Base-by-base conservation (phyloP, 2,797 vertebrate genomes). In the Semaprochilodus insignis region DNA sequence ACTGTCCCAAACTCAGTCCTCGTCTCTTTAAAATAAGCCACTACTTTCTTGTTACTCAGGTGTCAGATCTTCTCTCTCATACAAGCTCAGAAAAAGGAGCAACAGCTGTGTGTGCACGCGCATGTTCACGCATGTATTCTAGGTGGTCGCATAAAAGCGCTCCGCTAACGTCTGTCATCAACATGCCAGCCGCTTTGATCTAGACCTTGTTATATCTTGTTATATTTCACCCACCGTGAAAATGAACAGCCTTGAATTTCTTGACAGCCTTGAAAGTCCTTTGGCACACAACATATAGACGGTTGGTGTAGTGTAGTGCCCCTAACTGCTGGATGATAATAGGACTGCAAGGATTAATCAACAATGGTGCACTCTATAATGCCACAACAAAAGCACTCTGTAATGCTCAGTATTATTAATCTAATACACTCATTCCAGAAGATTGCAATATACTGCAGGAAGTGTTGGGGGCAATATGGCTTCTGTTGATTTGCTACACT, bases 21-120 rank as follows among this genome's bases (percentile, higher is more conserved):
- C 27, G 31, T 65, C 27, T 31, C 11, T 27, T 3, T 31, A 31
- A 31, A 63, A 25, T 63, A 65, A 31, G 25, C 16, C 4, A 15
- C 5, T 17, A 21, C 1, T 59, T 59, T 65, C 1, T 36, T 63
- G 19, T 13, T 66, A 3, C 57, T 17, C 23, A 74, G 48, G 16
- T 7, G 36, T 63, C 44, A 63, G 14, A 4, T 7, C 36, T 40
- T 15, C 2, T 65, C 2, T 54, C 52, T 52, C 7, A 7, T 80
- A 17, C 27, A 6, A 23, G 23, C 11, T 17, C 36, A 55, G 25
- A 4, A n/a, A 11, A 19, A 57, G 25, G 2, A 27, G 52, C 16
- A 79, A 60, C 72, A 84, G 73, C 77, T 80, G 82, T 60, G 72
- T 74, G 55, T 75, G 48, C 75, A 48, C 74, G n/a, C n/a, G 69